Evolutionary conservation across 2,113 vertebrate genomes (phyloP), one percentile per base, ranked within the genome.

Genomic region (Lasiurus borealis): DNA sequence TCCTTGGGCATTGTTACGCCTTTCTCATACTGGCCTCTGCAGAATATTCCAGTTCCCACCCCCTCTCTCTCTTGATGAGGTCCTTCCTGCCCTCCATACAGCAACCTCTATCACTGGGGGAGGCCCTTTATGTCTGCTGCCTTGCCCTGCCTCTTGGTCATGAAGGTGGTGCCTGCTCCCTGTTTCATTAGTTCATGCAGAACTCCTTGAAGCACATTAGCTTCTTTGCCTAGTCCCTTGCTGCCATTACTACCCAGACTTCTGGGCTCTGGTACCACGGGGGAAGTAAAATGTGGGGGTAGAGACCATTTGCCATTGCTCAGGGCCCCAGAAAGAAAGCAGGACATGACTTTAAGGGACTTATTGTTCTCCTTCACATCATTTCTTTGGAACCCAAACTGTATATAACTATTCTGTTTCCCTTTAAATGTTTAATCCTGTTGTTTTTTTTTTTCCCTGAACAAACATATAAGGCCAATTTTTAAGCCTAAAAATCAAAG

Each of bases 401-500:
- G 13, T 29, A 4, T 52, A 31, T 34, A 81, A 59, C 48, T 72
- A 3, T 69, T 69, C 40, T 31, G 27, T 78, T 80, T 92, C 25
- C 46, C 19, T 76, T 75, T 59, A 40, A 50, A 66, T 14, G 1
- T 95, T 68, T 90, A 11, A 76, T 40, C 13, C 54, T 14, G 48
- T 46, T 29, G 44, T 46, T 75, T 48, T 48, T 40, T 62, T 64
- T 14, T 29, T 66, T 31, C 18, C 31, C 50, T 75, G 66, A 71
- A 18, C 4, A 68, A 13, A 29, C 19, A 27, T 44, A 64, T 62
- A 71, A 86, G 31, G 12, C 40, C 5, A 82, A 0, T 62, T 48
- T 84, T 71, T 73, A 75, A 93, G 25, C 11, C 8, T n/a, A 15
- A 90, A 95, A 90, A 25, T 85, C 40, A 94, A 66, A 46, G 92